A percentile compares a stretch with the other conserved stretches of the same genome.
phyloP scores from a whole-genome alignment of 2,797 vertebrate genomes.

The Odontamblyopus lacepedii region DNA sequence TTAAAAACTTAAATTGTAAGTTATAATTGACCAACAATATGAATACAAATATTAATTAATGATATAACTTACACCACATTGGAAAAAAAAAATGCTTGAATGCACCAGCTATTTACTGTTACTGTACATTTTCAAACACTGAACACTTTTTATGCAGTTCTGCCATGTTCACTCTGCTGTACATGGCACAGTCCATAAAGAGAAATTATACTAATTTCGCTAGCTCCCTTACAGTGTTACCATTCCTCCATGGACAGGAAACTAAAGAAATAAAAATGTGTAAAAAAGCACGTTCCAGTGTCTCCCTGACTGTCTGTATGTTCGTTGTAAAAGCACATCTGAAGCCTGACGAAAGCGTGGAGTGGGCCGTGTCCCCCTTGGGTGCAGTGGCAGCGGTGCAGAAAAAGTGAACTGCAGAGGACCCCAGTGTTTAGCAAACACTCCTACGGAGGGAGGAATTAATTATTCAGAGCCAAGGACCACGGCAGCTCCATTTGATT shows the following conservation, averaged over 20 bases:
- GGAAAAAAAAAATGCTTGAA: no score
- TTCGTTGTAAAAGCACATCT: conserved; percentile 68
- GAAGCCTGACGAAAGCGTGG: conserved; percentile 74
- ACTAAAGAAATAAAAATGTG: conserved; percentile 11
- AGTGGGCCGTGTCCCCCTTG: conserved; percentile 69
- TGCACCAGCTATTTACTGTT: no score
- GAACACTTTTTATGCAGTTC: conserved; percentile 3
- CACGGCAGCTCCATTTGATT: conserved; percentile 78
- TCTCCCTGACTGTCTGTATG: conserved; percentile 57
- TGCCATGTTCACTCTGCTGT: conserved; percentile 21
- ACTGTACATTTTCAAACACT: neutral
- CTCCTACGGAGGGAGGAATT: conserved; percentile 82
- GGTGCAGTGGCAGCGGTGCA: conserved; percentile 80
- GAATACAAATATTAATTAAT: no score
- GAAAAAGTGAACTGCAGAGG: conserved; percentile 85
- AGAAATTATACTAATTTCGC: conserved; percentile 44
- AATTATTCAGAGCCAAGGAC: conserved; percentile 84
- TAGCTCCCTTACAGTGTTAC: conserved; percentile 32
- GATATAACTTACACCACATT: no score
- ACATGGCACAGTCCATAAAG: conserved; percentile 19
- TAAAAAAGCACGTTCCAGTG: conserved; percentile 46
- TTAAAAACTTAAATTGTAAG: no score
- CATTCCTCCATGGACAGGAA: conserved; percentile 24
- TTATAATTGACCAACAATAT: no score
- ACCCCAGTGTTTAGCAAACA: conserved; percentile 86